A percentile compares a stretch with the other conserved stretches of the same genome.
These are phyloP conservation scores for Discoglossus pictus DNA, from an alignment of 2,797 vertebrate genomes.

Conservation along the genomic window DNA sequence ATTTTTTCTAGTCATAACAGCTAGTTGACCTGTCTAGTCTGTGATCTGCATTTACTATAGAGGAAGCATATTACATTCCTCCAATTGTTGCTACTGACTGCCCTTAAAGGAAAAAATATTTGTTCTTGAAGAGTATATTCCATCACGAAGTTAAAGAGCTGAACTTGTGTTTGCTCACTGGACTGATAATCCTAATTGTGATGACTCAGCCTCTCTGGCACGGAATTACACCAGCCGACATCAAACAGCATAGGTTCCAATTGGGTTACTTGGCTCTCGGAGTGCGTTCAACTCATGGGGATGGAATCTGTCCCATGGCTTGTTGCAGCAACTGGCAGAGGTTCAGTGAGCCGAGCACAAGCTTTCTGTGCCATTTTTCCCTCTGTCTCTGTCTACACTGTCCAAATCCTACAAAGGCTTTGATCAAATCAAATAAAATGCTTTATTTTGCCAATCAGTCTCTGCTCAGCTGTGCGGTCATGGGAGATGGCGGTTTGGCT, in stretches of 20 bases:
- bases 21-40: too few species aligned
- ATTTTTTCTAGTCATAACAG: too few species aligned
- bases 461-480: slow-evolving; percentile 13
- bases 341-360: slow-evolving; percentile 25
- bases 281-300: slow-evolving; percentile 8
- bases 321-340: slow-evolving; percentile 29
- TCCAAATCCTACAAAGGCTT: slow-evolving; percentile 40
- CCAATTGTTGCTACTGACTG: too few species aligned
- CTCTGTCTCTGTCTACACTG: not conserved
- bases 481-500: slow-evolving; percentile 24
- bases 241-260: slow-evolving; percentile 38
- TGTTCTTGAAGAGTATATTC: too few species aligned
- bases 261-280: slow-evolving; percentile 44
- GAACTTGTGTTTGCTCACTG: slow-evolving; percentile 23
- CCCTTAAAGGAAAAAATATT: too few species aligned
- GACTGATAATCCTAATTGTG: slow-evolving; percentile 24
- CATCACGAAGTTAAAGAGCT: not conserved
- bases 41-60: too few species aligned
- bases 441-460: slow-evolving; percentile 26
- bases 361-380: slow-evolving; percentile 20
- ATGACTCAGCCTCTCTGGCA: slow-evolving; percentile 38
- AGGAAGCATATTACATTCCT: too few species aligned
- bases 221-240: slow-evolving; percentile 8
- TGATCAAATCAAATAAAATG: slow-evolving; percentile 31
- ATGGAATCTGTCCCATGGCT: slow-evolving; percentile 19